phyloP scores from a whole-genome alignment of 2,797 vertebrate species.

The Esox lucius region DNA sequence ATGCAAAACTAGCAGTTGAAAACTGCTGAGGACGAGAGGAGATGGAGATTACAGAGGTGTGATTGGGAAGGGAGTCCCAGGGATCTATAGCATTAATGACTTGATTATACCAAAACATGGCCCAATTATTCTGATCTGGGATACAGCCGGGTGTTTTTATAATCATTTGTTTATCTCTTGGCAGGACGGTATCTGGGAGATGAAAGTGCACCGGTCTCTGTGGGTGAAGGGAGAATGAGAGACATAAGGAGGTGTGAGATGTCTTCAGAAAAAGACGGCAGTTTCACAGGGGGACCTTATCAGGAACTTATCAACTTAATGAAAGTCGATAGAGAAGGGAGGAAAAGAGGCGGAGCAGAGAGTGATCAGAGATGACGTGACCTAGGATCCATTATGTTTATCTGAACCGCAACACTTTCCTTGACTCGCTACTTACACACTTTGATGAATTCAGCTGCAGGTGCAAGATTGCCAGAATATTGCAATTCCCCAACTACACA shows the following conservation, averaged over 20 bases:
- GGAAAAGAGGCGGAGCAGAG: not conserved
- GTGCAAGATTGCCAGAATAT: not conserved
- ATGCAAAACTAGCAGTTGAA: slow-evolving; percentile 29
- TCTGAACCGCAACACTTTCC: not conserved
- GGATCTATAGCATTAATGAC: slow-evolving; percentile 43
- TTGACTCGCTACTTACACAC: not conserved
- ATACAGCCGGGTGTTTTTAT: slow-evolving; percentile 2
- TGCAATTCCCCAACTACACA: not conserved
- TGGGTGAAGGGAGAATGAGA: not conserved
- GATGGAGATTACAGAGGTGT: not conserved
- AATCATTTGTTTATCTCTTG: slow-evolving; percentile 12
- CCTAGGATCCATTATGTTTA: not conserved
- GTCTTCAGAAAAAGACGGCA: not conserved
- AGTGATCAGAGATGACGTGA: not conserved
- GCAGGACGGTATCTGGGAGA: not conserved
- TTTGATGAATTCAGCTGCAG: not conserved
- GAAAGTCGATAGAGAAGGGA: not conserved
- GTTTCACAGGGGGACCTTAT: not conserved
- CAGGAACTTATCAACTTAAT: not conserved
- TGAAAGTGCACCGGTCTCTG: not conserved
- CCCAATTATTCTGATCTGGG: slow-evolving; percentile 40
- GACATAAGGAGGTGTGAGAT: not conserved
- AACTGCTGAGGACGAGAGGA: slow-evolving; percentile 32
- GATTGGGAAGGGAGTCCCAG: not conserved
- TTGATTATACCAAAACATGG: slow-evolving; percentile 46